Evolutionary conservation across 2,888 invertebrate genomes (phyloP), one percentile per base, ranked within the genome.

Genomic region (Elgonia sp.): DNA sequence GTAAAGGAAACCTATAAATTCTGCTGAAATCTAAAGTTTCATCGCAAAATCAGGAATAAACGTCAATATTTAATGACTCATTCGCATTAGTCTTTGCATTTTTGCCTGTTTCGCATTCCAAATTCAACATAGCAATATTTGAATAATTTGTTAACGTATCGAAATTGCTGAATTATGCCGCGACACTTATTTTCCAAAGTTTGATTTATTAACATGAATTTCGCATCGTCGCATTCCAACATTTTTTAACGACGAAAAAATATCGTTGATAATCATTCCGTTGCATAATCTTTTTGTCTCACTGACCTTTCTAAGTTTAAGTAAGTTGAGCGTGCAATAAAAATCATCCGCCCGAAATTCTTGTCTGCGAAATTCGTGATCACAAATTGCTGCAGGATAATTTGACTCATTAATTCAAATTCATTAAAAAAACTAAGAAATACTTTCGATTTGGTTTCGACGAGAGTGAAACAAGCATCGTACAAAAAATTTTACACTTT

Each of bases 241-340:
- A 6, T 10, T 7, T 53, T 53, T 53, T n/a, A 29, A 29, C 29
- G 29, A 29, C 29, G 29, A 29, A 29, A 29, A 3, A 29, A 57
- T 16, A 20, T 57, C 9, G 8, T 53, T n/a, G n/a, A n/a, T n/a
- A 53, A 53, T 63, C 63, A 39, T 63, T 63, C 5, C 16, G 39
- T 42, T 65, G 18, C 42, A 16, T 42, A 18, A 65, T 42, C 65
- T 18, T 42, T 42, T 65, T 18, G 42, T 65, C 42, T 20, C 42
- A 65, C 65, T 65, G 65, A 65, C 65, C 65, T 65, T 65, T 65
- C 65, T 42, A 65, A 65, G 65, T 65, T 65, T 65, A 9, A 65
- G 14, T 42, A 20, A 37, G 65, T 65, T 65, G 65, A 65, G 65
- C 42, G 20, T 29, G 18, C 42, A 9, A 9, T 18, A 65, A 65